Evolutionary conservation across 2,113 vertebrate species (phyloP).

Genomic region (Poicephalus gulielmi): DNA sequence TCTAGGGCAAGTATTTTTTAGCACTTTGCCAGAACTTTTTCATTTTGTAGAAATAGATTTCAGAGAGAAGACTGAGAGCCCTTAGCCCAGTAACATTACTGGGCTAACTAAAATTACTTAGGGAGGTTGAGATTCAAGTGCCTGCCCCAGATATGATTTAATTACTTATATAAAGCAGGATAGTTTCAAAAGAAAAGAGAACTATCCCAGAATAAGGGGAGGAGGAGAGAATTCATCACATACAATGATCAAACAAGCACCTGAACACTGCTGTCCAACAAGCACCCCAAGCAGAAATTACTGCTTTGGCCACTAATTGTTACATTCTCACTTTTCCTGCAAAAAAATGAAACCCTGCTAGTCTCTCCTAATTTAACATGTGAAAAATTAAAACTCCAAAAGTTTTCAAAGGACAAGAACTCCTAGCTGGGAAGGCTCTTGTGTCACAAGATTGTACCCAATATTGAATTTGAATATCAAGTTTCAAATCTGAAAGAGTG

Average conservation of each 20-base stretch:
- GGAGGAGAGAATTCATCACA: background rate
- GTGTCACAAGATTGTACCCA: background rate
- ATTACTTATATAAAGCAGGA: constrained; percentile 28
- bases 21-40: background rate
- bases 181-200: constrained; percentile 5
- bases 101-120: constrained; percentile 30
- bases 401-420: background rate
- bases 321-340: background rate
- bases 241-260: background rate
- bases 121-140: constrained; percentile 6
- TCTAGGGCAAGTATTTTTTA: background rate
- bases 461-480: background rate
- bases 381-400: background rate
- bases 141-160: constrained; percentile 29
- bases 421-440: background rate
- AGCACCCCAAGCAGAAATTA: background rate
- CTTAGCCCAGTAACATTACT: constrained; percentile 36
- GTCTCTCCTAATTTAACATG: background rate
- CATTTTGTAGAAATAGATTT: background rate
- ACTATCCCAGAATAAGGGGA: background rate
- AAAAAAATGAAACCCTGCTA: background rate
- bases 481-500: background rate
- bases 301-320: background rate
- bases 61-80: background rate
- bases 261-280: background rate